These are phyloP conservation scores for Pteronotus mesoamericanus DNA, from an alignment of 2,797 vertebrate species.

Conservation along the genomic window DNA sequence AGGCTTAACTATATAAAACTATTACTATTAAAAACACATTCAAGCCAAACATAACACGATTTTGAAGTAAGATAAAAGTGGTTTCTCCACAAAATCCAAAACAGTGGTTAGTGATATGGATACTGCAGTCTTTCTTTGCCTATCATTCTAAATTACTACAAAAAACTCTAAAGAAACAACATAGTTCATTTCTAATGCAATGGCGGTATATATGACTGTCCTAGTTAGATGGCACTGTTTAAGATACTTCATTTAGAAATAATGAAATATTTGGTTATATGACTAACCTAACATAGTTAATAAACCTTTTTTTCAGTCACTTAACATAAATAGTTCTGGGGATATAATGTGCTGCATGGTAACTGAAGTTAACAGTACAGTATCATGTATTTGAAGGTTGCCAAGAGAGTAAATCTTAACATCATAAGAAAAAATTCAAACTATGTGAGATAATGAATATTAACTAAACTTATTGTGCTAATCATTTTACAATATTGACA, in stretches of 20 bases:
- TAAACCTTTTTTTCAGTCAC: background rate
- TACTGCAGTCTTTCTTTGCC: background rate
- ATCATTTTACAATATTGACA: background rate
- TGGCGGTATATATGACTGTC: background rate
- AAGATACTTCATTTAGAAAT: background rate
- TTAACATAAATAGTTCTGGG: background rate
- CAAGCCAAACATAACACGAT: constrained; percentile 47
- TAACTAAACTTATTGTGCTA: background rate
- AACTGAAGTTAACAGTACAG: background rate
- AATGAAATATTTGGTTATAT: background rate
- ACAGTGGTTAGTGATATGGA: constrained; percentile 6
- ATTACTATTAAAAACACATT: constrained; percentile 63
- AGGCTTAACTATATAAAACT: constrained; percentile 28
- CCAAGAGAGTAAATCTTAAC: background rate
- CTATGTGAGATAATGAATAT: background rate
- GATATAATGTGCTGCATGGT: background rate
- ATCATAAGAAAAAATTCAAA: background rate
- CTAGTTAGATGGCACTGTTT: background rate
- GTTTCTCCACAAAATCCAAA: background rate
- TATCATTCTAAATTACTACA: background rate
- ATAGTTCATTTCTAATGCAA: background rate
- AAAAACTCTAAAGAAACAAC: constrained; percentile 1
- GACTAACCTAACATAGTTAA: background rate
- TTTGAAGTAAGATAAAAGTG: constrained; percentile 32
- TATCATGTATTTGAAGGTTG: background rate